Evolutionary conservation across 1,140 invertebrate species (phyloP).

Genomic region (Drosophila dunni): DNA sequence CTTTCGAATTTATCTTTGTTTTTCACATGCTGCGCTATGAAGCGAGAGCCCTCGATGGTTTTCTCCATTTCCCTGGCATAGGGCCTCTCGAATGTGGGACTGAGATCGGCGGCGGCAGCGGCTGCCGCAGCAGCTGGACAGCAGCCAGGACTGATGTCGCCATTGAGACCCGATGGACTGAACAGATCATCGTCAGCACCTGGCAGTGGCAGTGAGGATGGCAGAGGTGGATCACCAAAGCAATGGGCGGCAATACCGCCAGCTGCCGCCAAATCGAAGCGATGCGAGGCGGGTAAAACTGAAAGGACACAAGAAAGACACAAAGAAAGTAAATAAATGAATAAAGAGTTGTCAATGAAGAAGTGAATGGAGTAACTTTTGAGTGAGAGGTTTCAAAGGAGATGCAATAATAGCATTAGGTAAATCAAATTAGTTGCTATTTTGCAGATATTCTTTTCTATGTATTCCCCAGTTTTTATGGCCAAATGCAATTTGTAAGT

Average conservation of each 20-base stretch:
- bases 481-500: slow-evolving; percentile 76
- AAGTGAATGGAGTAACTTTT: not conserved
- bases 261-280: slow-evolving; percentile 85
- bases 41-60: slow-evolving; percentile 94
- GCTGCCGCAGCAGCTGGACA: slow-evolving; percentile 74
- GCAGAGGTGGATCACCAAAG: slow-evolving; percentile 88
- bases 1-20: slow-evolving; percentile 97
- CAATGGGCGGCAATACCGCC: slow-evolving; percentile 86
- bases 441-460: slow-evolving; percentile 24
- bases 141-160: slow-evolving; percentile 85
- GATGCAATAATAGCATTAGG: slow-evolving; percentile 68
- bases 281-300: slow-evolving; percentile 86
- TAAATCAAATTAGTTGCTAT: slow-evolving; percentile 68
- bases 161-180: slow-evolving; percentile 87
- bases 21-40: slow-evolving; percentile 96
- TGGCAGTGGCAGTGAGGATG: slow-evolving; percentile 88
- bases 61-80: slow-evolving; percentile 92
- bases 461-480: slow-evolving; percentile 29
- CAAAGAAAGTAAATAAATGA: not conserved
- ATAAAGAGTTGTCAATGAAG: not conserved
- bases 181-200: slow-evolving; percentile 92
- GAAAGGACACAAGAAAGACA: slow-evolving; percentile 16
- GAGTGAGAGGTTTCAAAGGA: not conserved
- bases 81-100: slow-evolving; percentile 92
- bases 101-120: slow-evolving; percentile 86